Conservation (phyloP, 2,888 invertebrate genomes). For the Synergus umbraculus region DNA sequence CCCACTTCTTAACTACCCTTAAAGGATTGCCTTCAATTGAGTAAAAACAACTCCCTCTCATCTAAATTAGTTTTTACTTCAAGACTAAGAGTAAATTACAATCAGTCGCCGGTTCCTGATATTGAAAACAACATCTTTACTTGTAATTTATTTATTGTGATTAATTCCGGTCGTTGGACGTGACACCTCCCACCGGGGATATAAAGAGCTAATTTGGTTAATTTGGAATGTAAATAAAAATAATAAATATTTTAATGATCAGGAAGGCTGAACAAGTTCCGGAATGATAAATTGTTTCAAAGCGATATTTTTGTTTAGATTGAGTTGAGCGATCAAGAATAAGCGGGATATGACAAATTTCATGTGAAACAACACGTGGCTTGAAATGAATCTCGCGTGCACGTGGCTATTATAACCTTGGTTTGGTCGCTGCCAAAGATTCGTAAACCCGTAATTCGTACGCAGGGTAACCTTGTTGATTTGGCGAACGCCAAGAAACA, state of each 20-base stretch:
- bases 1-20: constrained; percentile 36
- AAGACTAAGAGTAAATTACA: background rate
- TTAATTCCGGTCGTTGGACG: too few species aligned
- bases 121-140: too few species aligned
- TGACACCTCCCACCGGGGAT: too few species aligned
- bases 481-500: constrained; percentile 67
- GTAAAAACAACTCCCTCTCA: constrained; percentile 15
- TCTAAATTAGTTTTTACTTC: constrained; percentile 15
- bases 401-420: constrained; percentile 64
- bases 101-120: background rate
- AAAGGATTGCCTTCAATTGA: constrained; percentile 33
- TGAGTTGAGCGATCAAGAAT: background rate
- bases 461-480: constrained; percentile 67
- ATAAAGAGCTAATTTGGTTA: too few species aligned
- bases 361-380: constrained; percentile 57
- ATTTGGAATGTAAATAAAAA: too few species aligned
- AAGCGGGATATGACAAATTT: constrained; percentile 42
- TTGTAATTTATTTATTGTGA: too few species aligned
- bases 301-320: constrained; percentile 19
- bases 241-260: too few species aligned
- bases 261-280: background rate
- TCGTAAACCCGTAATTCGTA: constrained; percentile 66
- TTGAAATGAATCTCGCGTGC: constrained; percentile 58
- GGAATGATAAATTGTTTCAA: background rate
- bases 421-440: constrained; percentile 67